Evolutionary conservation across 2,113 vertebrate species (phyloP).

Genomic region (Chrysemys picta): DNA sequence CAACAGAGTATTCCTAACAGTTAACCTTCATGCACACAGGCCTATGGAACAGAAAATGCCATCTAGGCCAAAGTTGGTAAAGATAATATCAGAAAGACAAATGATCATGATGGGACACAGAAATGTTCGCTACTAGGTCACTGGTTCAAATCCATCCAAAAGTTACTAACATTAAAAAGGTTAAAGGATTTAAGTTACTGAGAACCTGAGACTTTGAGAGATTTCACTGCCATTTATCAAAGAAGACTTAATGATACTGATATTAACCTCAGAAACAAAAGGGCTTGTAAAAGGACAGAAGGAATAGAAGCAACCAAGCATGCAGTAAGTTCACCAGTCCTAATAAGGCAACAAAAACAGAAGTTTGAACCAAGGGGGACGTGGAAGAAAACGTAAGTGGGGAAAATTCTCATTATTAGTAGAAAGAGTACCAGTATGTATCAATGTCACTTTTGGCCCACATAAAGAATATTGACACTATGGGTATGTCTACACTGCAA

Average conservation of each 20-base stretch:
- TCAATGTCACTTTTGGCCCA: background rate
- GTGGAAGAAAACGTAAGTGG: background rate
- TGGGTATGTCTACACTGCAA: too few relatives aligned
- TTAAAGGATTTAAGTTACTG: background rate
- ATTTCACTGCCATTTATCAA: background rate
- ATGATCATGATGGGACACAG: background rate
- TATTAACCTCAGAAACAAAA: background rate
- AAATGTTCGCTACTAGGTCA: background rate
- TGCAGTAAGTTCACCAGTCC: background rate
- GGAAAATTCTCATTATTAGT: background rate
- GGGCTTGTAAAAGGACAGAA: background rate
- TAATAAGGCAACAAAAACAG: background rate
- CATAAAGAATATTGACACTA: background rate
- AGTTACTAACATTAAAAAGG: background rate
- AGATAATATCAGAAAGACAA: slow-evolving; percentile 16
- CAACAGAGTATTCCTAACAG: slow-evolving; percentile 12
- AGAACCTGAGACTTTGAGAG: background rate
- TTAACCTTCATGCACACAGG: slow-evolving; percentile 24
- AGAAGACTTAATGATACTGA: background rate
- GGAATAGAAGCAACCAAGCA: background rate
- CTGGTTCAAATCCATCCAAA: background rate
- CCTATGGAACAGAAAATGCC: slow-evolving; percentile 13
- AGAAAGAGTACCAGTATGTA: background rate
- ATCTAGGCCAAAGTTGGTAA: rapidly evolving
- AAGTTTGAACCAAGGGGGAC: background rate